Evolutionary conservation across 2,888 invertebrate genomes (phyloP).

Genomic region (Drosophila mimetica): DNA sequence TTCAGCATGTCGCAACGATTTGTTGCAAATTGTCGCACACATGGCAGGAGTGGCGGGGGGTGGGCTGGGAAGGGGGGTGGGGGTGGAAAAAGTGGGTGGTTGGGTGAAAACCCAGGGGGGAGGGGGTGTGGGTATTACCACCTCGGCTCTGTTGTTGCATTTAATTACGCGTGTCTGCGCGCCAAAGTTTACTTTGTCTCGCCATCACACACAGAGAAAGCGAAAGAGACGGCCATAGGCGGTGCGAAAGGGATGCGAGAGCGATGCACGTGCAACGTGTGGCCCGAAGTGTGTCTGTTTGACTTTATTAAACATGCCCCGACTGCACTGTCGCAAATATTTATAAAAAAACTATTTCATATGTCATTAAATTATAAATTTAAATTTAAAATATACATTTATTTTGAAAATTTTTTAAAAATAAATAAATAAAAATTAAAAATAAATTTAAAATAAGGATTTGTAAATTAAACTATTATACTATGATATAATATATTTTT

Average conservation of each 20-base stretch:
- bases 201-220: conserved; percentile 46
- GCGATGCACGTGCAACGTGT: conserved; percentile 35
- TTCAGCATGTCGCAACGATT: conserved; percentile 70
- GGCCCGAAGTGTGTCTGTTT: conserved; percentile 56
- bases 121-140: conserved; percentile 3
- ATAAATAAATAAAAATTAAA: too few relatives aligned
- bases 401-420: too few relatives aligned
- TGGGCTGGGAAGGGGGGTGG: background rate
- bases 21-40: conserved; percentile 66
- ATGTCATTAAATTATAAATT: too few relatives aligned
- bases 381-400: too few relatives aligned
- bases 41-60: background rate
- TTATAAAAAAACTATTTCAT: too few relatives aligned
- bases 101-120: background rate
- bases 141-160: conserved; percentile 66
- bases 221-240: conserved; percentile 8
- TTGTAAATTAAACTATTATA: too few relatives aligned
- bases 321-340: conserved; percentile 16
- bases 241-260: conserved; percentile 5
- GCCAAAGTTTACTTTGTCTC: conserved; percentile 70
- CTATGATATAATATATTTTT: too few relatives aligned
- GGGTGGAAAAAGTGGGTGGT: background rate
- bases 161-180: conserved; percentile 74
- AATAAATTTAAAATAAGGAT: too few relatives aligned
- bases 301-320: conserved; percentile 72